These are phyloP conservation scores for Cirrhinus mrigala DNA, from an alignment of 2,797 vertebrate genomes.

Conservation along the genomic window DNA sequence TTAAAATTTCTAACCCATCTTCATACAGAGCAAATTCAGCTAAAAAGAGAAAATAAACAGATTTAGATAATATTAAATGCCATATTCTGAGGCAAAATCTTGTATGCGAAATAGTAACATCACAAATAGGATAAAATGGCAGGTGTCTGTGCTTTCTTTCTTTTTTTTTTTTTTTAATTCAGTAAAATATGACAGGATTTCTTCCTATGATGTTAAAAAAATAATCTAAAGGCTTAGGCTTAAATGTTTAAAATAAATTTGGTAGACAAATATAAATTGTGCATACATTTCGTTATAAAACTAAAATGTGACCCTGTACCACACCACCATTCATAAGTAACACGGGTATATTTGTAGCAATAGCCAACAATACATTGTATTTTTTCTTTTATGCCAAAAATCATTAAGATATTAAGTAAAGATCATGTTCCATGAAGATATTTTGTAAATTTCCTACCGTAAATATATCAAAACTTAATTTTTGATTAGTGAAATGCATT, in stretches of 20 bases:
- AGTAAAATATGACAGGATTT: background rate
- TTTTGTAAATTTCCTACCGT: too few species aligned
- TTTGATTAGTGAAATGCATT: too few species aligned
- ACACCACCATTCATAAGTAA: too few species aligned
- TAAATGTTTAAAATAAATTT: conserved; percentile 1
- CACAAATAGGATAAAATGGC: background rate
- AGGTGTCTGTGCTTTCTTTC: background rate
- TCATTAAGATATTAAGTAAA: too few species aligned
- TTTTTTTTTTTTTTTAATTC: background rate
- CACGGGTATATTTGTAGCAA: too few species aligned
- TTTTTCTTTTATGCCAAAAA: too few species aligned
- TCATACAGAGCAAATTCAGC: background rate
- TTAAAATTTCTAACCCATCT: background rate
- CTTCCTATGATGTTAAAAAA: background rate
- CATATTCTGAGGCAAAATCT: background rate
- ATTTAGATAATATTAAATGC: background rate
- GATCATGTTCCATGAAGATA: too few species aligned
- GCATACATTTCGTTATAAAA: background rate
- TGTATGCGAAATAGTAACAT: background rate
- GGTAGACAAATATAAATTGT: background rate
- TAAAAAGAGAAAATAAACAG: background rate
- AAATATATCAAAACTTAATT: too few species aligned
- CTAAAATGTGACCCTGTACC: background rate
- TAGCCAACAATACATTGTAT: too few species aligned
- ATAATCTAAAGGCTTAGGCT: background rate